Conservation (phyloP, 2,888 invertebrate species). For the Rhagophthalmus giganteus region DNA sequence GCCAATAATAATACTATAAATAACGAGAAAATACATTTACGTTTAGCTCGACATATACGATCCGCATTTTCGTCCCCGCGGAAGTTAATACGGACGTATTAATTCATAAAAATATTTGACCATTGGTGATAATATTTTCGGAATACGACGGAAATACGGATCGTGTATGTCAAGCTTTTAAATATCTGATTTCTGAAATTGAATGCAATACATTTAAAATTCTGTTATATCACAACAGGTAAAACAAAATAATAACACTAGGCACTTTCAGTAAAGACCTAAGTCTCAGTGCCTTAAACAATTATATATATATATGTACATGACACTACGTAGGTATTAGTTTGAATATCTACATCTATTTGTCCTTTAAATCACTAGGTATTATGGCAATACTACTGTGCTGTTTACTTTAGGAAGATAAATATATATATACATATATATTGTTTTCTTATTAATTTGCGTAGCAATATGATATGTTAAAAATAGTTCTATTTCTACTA, state of each 20-base stretch:
- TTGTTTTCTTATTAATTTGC: no score
- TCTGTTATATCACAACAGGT: constrained; percentile 49
- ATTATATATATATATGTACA: constrained; percentile 34
- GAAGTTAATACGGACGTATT: no score
- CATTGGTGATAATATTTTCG: no score
- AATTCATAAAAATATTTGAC: no score
- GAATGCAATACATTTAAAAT: constrained; percentile 25
- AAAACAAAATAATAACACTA: constrained; percentile 51
- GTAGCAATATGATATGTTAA: constrained; percentile 30
- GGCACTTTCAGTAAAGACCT: constrained; percentile 50
- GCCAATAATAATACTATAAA: constrained; percentile 8
- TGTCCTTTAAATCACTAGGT: constrained; percentile 20
- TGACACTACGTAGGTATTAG: constrained; percentile 12
- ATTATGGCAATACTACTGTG: constrained; percentile 41
- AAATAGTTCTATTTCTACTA: constrained; percentile 23
- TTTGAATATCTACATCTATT: constrained; percentile 18
- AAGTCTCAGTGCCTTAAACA: constrained; percentile 50
- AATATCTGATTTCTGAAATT: constrained; percentile 15
- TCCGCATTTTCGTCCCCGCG: no score
- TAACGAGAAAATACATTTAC: constrained; percentile 10
- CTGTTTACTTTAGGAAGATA: constrained; percentile 50
- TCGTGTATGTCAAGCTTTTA: no score
- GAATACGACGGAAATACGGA: no score
- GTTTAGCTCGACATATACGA: no score
- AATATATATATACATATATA: no score